Evolutionary conservation across 2,113 vertebrate genomes (phyloP), one percentile per base, ranked within the genome.

Genomic region (Podiceps cristatus): DNA sequence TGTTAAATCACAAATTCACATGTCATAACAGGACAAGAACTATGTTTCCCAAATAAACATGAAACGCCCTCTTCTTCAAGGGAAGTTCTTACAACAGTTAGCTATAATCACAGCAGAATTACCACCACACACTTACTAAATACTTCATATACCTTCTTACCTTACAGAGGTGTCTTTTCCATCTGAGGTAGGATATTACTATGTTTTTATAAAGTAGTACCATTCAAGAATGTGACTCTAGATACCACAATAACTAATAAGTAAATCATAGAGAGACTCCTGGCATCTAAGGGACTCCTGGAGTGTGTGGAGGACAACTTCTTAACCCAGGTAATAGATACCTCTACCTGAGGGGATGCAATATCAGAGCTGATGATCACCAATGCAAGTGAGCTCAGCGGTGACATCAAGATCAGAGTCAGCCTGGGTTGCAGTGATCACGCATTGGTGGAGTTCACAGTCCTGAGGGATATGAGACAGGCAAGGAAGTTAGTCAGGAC

Each of bases 111-210:
- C n/a, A 16, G 10, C 6, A 56, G 28, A n/a, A 56, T 55, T 84
- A 17, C 11, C 11, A 63, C 19, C 11, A 42, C 12, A 33, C 12
- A 25, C 5, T 11, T 50, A 24, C 14, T 37, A 60, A 52, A 45
- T n/a, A 11, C 2, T 64, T 90, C 56, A 7, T 45, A 5, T 23
- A 44, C 40, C 52, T 58, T 19, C 11, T 50, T 42, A 68, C 27
- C 17, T 68, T 56, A 31, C 4, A 52, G 14, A 3, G 7, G 0
- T 55, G 8, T 31, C 23, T 81, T 78, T 86, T 49, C 7, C 44
- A 33, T 13, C 18, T 60, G 17, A 23, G 15, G 20, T 4, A 35
- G 1, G 0, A 42, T 35, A 50, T 8, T 4, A 28, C 4, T 45
- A 2, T 66, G 33, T 31, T 93, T 63, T 84, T 42, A 47, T 44